Conservation (phyloP, 2,797 vertebrate genomes). For the Siniperca obscura region DNA sequence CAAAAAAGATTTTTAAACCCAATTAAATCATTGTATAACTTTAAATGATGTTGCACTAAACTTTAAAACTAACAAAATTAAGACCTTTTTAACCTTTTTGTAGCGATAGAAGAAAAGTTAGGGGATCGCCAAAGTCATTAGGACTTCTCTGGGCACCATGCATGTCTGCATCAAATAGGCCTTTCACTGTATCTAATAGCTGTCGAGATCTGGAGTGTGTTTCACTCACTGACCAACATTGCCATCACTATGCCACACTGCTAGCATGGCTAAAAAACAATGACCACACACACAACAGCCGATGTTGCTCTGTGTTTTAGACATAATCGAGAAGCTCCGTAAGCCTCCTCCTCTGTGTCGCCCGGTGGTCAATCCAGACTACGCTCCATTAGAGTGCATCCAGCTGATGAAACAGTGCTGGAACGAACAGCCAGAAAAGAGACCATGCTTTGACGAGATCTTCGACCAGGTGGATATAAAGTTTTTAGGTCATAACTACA, state of each 20-base stretch:
- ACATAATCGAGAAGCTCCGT: slow-evolving; percentile 88
- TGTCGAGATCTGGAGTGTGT: background rate
- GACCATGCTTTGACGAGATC: slow-evolving; percentile 89
- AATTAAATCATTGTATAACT: too few relatives aligned
- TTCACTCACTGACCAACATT: background rate
- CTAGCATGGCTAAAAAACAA: background rate
- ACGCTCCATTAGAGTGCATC: slow-evolving; percentile 89
- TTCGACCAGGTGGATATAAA: slow-evolving; percentile 86
- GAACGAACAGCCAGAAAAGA: slow-evolving; percentile 88
- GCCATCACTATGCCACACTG: background rate
- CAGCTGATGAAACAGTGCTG: slow-evolving; percentile 94
- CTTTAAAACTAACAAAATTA: too few relatives aligned
- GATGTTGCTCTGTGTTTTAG: slow-evolving; percentile 69
- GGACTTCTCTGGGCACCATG: too few relatives aligned
- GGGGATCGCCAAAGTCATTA: too few relatives aligned
- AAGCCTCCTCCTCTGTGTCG: slow-evolving; percentile 89
- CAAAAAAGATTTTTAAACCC: too few relatives aligned
- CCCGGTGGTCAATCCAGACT: slow-evolving; percentile 86
- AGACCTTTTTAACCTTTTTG: background rate
- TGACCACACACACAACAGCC: background rate
- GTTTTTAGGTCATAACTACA: too few relatives aligned
- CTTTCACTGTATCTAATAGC: too few relatives aligned
- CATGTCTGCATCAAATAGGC: too few relatives aligned
- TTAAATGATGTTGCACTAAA: too few relatives aligned
- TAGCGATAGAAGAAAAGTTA: background rate